Percentiles rank a stretch among this genome's conserved stretches.
Evolutionary conservation across 2,888 invertebrate genomes (phyloP).

Genomic region (Amblyteles armatorius): DNA sequence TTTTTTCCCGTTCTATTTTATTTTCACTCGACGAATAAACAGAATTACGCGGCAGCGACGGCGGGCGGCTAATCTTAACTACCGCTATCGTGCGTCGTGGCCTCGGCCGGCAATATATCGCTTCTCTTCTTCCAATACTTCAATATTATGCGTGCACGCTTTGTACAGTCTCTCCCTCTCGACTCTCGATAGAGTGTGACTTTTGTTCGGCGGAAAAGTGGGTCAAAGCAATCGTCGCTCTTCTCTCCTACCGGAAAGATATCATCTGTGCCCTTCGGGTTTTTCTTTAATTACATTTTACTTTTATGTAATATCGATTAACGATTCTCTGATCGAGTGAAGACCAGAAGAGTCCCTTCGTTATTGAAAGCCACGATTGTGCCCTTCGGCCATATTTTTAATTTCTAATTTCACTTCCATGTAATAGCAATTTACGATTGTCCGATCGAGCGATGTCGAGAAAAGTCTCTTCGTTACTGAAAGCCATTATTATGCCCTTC

Average conservation of each 20-base stretch:
- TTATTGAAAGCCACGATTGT: conserved; percentile 6
- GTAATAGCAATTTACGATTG: too few species aligned
- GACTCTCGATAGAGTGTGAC: conserved; percentile 8
- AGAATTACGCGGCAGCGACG: conserved; percentile 24
- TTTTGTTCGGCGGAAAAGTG: conserved; percentile 20
- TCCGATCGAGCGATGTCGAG: background rate
- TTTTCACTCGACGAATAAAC: conserved; percentile 41
- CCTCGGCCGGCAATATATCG: conserved; percentile 58
- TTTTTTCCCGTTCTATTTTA: conserved; percentile 7
- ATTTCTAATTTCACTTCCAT: background rate
- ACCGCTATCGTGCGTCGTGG: conserved; percentile 51
- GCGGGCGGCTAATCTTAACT: conserved; percentile 44
- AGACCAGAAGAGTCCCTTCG: background rate
- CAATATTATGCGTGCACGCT: conserved; percentile 51
- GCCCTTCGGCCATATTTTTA: conserved; percentile 19
- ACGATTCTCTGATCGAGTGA: background rate
- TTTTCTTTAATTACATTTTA: too few species aligned
- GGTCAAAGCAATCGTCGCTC: conserved; percentile 5
- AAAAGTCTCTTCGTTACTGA: background rate
- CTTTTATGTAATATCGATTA: too few species aligned
- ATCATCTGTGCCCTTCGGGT: background rate
- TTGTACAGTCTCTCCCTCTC: conserved; percentile 18
- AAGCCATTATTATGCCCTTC: conserved; percentile 40
- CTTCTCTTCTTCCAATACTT: conserved; percentile 45
- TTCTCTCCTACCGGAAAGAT: conserved; percentile 1